phyloP scores from a whole-genome alignment of 2,797 vertebrate species.

The Sparus aurata region DNA sequence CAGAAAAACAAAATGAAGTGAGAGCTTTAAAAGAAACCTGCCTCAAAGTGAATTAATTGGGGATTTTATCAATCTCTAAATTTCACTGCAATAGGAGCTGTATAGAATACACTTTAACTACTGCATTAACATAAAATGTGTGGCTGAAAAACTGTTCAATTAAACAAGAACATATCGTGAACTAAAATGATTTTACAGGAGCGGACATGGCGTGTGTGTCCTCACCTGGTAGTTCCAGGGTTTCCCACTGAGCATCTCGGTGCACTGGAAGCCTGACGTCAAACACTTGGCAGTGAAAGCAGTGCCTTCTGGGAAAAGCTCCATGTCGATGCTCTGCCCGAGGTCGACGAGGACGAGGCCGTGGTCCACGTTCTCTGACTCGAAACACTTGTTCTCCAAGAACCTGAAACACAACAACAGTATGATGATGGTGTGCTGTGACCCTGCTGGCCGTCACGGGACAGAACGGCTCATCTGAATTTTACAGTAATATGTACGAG shows the following conservation, averaged over 20 bases:
- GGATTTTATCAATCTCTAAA: no score
- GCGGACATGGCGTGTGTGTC: no score
- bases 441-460: no score
- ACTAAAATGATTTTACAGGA: background rate
- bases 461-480: no score
- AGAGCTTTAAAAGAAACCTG: background rate
- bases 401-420: slow-evolving; percentile 83
- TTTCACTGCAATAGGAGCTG: no score
- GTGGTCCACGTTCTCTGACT: slow-evolving; percentile 85
- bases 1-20: background rate
- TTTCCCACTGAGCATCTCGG: slow-evolving; percentile 92
- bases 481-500: rapidly evolving
- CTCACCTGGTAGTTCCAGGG: slow-evolving; percentile 96
- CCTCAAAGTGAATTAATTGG: background rate
- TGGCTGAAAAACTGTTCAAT: background rate
- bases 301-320: slow-evolving; percentile 90
- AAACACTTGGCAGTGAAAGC: slow-evolving; percentile 90
- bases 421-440: no score
- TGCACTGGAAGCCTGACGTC: slow-evolving; percentile 96
- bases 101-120: no score
- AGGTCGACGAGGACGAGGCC: slow-evolving; percentile 93
- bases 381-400: slow-evolving; percentile 86
- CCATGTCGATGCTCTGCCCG: slow-evolving; percentile 96
- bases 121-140: background rate
- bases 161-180: background rate